phyloP scores from a whole-genome alignment of 2,113 vertebrate genomes.

The Hymenochirus boettgeri region DNA sequence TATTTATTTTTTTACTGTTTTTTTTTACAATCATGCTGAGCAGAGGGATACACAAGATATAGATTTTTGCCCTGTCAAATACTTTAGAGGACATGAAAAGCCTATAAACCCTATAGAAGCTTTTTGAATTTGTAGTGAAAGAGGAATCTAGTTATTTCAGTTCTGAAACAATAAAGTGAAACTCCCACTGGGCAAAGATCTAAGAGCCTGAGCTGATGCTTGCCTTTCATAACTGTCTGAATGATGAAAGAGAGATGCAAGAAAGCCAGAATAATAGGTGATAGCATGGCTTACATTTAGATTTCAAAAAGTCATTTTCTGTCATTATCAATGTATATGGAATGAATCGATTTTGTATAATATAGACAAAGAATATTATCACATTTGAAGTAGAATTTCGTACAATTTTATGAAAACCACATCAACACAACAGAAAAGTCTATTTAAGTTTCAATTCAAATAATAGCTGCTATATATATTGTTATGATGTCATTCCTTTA shows the following conservation, averaged over 20 bases:
- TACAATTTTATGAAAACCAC: no score
- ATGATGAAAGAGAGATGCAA: constrained; percentile 40
- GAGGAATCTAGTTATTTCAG: constrained; percentile 40
- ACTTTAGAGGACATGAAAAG: constrained; percentile 7
- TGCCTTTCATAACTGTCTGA: constrained; percentile 2
- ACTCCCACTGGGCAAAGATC: constrained; percentile 41
- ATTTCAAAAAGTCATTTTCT: constrained; percentile 22
- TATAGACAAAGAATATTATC: no score
- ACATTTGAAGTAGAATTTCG: no score
- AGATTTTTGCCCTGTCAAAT: constrained; percentile 31
- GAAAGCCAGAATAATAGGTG: constrained; percentile 20
- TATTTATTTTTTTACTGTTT: not conserved
- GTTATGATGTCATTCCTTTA: no score
- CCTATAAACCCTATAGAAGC: constrained; percentile 19
- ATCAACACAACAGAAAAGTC: no score
- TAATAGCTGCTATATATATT: no score
- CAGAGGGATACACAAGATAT: constrained; percentile 23
- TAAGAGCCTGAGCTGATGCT: constrained; percentile 39
- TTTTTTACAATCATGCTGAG: constrained; percentile 20
- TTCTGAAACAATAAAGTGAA: constrained; percentile 50
- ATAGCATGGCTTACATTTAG: constrained; percentile 8
- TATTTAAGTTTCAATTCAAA: no score
- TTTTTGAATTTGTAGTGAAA: constrained; percentile 51
- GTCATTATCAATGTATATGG: not conserved
- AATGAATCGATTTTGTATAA: no score